Conservation (phyloP, 2,888 invertebrate genomes). For the Bombylius major region DNA sequence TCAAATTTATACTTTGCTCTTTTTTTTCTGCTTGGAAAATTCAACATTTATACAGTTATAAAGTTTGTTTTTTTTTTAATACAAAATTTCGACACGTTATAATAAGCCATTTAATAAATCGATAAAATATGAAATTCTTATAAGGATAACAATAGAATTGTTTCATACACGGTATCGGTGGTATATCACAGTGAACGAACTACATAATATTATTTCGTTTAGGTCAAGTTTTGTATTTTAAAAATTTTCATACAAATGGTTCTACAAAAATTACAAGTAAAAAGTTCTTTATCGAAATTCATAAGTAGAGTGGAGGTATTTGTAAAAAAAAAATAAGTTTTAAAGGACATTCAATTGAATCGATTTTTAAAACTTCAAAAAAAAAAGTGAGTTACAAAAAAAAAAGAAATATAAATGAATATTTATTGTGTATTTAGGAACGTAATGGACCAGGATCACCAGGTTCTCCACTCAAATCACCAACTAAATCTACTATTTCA, state of each 20-base stretch:
- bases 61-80: too few relatives aligned
- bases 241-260: slow-evolving; percentile 6
- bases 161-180: neutral
- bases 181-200: neutral
- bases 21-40: too few relatives aligned
- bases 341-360: neutral
- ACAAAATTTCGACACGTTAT: too few relatives aligned
- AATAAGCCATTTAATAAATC: slow-evolving; percentile 3
- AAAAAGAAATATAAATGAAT: too few relatives aligned
- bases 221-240: neutral
- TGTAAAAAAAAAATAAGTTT: neutral
- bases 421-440: slow-evolving; percentile 28
- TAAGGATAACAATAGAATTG: slow-evolving; percentile 2
- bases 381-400: too few relatives aligned
- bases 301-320: slow-evolving; percentile 4
- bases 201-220: neutral
- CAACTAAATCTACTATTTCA: slow-evolving; percentile 38
- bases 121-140: slow-evolving; percentile 8
- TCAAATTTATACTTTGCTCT: too few relatives aligned
- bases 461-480: slow-evolving; percentile 57
- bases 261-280: slow-evolving; percentile 7
- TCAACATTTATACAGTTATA: too few relatives aligned
- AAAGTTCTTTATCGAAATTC: slow-evolving; percentile 7
- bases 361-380: too few relatives aligned
- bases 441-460: slow-evolving; percentile 54